Evolutionary conservation across 2,113 vertebrate species (phyloP).

Genomic region (Plectropomus leopardus): DNA sequence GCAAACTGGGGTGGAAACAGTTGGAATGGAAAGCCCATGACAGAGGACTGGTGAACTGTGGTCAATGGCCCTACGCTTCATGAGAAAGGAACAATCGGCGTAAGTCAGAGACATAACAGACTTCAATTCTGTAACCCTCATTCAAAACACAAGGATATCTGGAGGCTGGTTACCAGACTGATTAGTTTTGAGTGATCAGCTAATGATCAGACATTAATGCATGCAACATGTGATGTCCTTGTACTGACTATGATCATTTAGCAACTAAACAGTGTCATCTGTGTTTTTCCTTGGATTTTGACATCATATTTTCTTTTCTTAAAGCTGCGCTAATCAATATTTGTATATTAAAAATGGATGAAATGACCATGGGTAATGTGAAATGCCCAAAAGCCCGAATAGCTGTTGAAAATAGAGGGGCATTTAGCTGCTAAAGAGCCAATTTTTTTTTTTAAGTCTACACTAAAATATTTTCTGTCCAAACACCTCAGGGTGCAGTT

Average conservation of each 20-base stretch:
- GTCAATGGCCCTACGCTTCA: too few relatives aligned
- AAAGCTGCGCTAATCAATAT: background rate
- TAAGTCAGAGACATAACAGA: background rate
- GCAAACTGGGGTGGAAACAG: too few relatives aligned
- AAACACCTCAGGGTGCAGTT: constrained; percentile 8
- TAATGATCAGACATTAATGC: constrained; percentile 10
- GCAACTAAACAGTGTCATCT: background rate
- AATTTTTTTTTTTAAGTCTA: background rate
- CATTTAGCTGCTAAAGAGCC: background rate
- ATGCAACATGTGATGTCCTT: constrained; percentile 1
- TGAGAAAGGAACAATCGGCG: too few relatives aligned
- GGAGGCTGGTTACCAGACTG: background rate
- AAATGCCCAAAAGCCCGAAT: background rate
- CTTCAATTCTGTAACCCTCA: background rate
- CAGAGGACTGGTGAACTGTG: too few relatives aligned
- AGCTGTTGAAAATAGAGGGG: background rate
- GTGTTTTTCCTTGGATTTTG: background rate
- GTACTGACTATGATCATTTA: background rate
- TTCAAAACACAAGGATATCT: background rate
- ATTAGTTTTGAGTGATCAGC: constrained; percentile 9
- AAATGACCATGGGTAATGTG: background rate
- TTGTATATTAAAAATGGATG: background rate
- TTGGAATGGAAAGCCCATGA: too few relatives aligned
- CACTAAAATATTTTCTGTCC: background rate
- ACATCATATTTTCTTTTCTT: background rate